Conservation (phyloP, 2,113 vertebrate genomes). For the Dasyornis broadbenti region DNA sequence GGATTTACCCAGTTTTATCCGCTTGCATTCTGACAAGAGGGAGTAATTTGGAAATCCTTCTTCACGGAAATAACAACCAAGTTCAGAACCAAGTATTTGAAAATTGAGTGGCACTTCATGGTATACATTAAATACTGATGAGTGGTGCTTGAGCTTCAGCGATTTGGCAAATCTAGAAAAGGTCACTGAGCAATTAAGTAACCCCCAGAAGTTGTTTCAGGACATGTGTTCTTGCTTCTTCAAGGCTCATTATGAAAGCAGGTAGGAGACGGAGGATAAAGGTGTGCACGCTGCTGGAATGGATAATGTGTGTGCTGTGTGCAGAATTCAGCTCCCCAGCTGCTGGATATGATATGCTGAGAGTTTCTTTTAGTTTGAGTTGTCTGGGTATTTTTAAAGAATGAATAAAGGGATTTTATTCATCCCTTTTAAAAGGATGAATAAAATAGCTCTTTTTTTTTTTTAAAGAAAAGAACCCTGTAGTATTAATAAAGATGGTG, state of each 20-base stretch:
- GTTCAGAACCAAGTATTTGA: not conserved
- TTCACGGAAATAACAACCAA: not conserved
- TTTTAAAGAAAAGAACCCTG: not conserved
- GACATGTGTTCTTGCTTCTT: not conserved
- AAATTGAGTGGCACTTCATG: not conserved
- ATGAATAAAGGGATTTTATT: not conserved
- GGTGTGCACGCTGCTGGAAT: not conserved
- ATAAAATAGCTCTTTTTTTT: not conserved
- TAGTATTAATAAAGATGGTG: not conserved
- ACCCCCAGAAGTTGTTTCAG: not conserved
- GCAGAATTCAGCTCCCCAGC: not conserved
- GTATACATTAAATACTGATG: not conserved
- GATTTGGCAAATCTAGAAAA: not conserved
- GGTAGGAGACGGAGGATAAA: slow-evolving; percentile 1
- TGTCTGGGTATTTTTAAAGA: not conserved
- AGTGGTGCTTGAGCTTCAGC: not conserved
- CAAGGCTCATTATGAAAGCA: slow-evolving; percentile 5
- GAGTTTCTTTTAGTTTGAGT: not conserved
- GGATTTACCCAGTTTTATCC: not conserved
- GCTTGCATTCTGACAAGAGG: not conserved
- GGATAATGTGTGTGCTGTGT: not conserved
- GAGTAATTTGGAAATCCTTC: not conserved
- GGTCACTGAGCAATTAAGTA: slow-evolving; percentile 23
- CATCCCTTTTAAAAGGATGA: not conserved
- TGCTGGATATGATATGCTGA: not conserved